Conservation (phyloP, 2,113 vertebrate genomes). For the Nanorana parkeri region DNA sequence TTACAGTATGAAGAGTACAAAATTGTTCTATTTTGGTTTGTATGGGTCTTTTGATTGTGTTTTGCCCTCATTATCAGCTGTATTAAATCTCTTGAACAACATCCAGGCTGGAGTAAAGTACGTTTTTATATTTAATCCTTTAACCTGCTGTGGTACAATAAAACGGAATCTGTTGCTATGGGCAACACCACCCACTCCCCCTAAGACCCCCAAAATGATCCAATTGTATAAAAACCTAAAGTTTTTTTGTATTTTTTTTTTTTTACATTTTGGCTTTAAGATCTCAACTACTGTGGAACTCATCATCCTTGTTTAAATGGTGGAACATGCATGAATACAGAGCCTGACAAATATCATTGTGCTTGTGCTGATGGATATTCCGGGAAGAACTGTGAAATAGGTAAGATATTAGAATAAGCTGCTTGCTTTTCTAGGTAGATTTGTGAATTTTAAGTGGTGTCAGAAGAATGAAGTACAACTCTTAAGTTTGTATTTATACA, state of each 20-base stretch:
- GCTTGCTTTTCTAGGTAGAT: not conserved
- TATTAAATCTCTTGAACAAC: too few species aligned
- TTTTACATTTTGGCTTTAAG: slow-evolving; percentile 66
- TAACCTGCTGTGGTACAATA: too few species aligned
- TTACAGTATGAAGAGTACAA: too few species aligned
- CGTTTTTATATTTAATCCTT: too few species aligned
- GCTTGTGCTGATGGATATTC: slow-evolving; percentile 90
- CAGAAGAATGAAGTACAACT: too few species aligned
- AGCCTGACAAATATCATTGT: slow-evolving; percentile 90
- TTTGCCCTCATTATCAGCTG: too few species aligned
- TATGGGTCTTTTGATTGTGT: not conserved
- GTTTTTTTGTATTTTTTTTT: not conserved
- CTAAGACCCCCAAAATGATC: too few species aligned
- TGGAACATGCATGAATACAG: slow-evolving; percentile 91
- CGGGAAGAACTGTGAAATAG: slow-evolving; percentile 92
- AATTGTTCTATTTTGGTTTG: too few species aligned
- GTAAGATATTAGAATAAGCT: slow-evolving; percentile 65
- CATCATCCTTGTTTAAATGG: slow-evolving; percentile 91
- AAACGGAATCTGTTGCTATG: too few species aligned
- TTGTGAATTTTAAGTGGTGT: not conserved
- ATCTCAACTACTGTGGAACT: slow-evolving; percentile 95
- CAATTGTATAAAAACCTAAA: not conserved
- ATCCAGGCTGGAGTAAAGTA: too few species aligned
- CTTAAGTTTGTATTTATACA: too few species aligned
- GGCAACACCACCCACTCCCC: too few species aligned